Percentiles rank a stretch among this genome's conserved stretches.
Conservation (phyloP, 2,113 vertebrate species). For the Perca fluviatilis region DNA sequence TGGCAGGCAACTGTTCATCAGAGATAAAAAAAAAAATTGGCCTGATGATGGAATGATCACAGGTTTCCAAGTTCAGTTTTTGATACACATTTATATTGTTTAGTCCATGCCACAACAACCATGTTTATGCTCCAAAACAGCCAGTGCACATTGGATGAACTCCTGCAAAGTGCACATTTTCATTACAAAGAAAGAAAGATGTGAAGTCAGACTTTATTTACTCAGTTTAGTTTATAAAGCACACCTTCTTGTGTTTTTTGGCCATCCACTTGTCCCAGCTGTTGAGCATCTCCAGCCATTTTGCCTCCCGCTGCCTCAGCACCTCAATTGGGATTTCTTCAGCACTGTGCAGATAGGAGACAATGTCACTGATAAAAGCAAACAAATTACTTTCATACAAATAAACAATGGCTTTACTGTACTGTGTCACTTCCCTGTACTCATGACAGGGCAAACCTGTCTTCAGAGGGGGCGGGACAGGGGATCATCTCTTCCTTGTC, state of each 20-base stretch:
- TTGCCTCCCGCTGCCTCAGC: conserved; percentile 93
- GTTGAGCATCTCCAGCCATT: conserved; percentile 99
- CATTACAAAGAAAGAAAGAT: not conserved
- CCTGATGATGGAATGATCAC: not conserved
- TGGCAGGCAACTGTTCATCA: not conserved
- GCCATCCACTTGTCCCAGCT: conserved; percentile 99
- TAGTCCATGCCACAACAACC: not conserved
- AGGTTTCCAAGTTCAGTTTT: not conserved
- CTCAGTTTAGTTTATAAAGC: conserved; percentile 21
- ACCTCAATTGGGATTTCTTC: conserved; percentile 92
- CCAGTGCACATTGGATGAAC: not conserved
- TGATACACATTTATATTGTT: not conserved
- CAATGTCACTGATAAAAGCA: conserved; percentile 4
- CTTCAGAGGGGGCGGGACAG: not conserved
- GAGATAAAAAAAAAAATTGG: too few species aligned
- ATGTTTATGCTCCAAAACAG: not conserved
- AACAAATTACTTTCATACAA: not conserved
- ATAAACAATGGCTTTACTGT: not conserved
- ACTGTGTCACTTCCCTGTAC: conserved; percentile 6
- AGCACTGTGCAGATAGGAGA: conserved; percentile 57
- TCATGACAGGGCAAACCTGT: conserved; percentile 10
- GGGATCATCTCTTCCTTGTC: conserved; percentile 53
- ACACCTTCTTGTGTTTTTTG: conserved; percentile 97
- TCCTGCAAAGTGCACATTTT: not conserved
- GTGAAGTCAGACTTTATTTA: not conserved